A percentile compares a stretch with the other conserved stretches of the same genome.
These are phyloP conservation scores for Anguilla pacifica DNA, from an alignment of 2,797 vertebrate species.

Conservation along the genomic window DNA sequence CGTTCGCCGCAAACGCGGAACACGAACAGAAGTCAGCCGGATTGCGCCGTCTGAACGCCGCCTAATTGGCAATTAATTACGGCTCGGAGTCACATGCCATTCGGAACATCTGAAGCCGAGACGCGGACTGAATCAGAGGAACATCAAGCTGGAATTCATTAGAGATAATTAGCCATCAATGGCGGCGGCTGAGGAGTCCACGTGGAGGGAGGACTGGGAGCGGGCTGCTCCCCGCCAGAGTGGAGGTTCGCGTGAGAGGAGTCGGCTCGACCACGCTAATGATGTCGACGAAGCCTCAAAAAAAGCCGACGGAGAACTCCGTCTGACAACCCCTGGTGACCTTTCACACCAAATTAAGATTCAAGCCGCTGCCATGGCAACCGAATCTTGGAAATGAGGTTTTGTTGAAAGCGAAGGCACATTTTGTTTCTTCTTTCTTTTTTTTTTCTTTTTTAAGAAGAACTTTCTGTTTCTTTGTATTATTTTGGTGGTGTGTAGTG, in stretches of 20 bases:
- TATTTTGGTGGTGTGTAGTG: neutral
- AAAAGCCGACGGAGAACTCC: conserved; percentile 58
- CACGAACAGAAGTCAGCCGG: neutral
- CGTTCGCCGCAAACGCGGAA: neutral
- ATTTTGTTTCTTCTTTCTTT: conserved; percentile 32
- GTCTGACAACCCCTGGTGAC: conserved; percentile 67
- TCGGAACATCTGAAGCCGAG: conserved; percentile 15
- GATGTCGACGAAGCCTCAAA: conserved; percentile 24
- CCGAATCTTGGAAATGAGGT: conserved; percentile 69
- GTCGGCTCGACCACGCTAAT: conserved; percentile 27
- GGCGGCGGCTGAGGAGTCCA: neutral
- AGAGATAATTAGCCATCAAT: conserved; percentile 40
- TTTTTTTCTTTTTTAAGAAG: neutral
- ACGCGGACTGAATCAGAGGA: conserved; percentile 21
- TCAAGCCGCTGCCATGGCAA: conserved; percentile 70
- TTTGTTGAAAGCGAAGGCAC: conserved; percentile 30
- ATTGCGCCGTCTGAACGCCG: neutral
- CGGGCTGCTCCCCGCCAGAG: neutral
- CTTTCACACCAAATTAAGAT: conserved; percentile 75
- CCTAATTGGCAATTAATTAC: conserved; percentile 34
- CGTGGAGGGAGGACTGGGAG: conserved; percentile 4
- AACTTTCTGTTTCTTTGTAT: conserved; percentile 18
- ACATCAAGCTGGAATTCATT: conserved; percentile 36
- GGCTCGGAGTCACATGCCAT: conserved; percentile 21
- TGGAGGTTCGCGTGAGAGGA: neutral